Conservation (phyloP, 2,888 invertebrate genomes). For the Trissolcus japonicus region DNA sequence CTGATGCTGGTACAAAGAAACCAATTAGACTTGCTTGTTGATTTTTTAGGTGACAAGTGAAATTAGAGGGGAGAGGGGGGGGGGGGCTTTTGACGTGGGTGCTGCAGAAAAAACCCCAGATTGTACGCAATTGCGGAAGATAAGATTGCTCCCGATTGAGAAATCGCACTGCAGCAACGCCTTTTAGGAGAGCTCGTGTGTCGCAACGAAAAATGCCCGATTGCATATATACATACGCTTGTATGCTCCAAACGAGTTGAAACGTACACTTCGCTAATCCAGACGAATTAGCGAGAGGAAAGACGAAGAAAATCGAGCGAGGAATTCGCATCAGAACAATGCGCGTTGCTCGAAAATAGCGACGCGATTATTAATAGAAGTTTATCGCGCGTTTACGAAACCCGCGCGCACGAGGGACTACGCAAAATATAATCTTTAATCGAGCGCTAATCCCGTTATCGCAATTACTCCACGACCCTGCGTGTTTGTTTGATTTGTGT, state of each 20-base stretch:
- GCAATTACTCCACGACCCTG: constrained; percentile 40
- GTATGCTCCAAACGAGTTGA: no score
- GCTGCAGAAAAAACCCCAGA: no score
- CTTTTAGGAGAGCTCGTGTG: neutral
- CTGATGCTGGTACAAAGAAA: no score
- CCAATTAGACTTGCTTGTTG: no score
- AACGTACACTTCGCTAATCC: no score
- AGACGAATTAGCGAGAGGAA: neutral
- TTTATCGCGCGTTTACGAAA: constrained; percentile 9
- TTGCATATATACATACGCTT: no score
- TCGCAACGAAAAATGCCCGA: neutral
- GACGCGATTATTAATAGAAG: constrained; percentile 14
- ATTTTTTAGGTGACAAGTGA: no score
- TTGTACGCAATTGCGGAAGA: constrained; percentile 4
- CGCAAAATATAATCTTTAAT: constrained; percentile 41
- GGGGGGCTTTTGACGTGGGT: no score
- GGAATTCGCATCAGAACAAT: neutral
- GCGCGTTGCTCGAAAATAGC: neutral
- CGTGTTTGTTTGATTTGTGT: constrained; percentile 30
- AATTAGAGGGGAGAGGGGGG: no score
- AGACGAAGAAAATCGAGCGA: neutral
- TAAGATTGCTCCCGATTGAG: constrained; percentile 6
- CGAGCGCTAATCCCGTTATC: constrained; percentile 39
- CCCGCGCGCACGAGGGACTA: constrained; percentile 7
- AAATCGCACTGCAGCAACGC: constrained; percentile 17